These are phyloP conservation scores for Meteorus colon DNA, from an alignment of 2,888 invertebrate species.

Conservation along the genomic window DNA sequence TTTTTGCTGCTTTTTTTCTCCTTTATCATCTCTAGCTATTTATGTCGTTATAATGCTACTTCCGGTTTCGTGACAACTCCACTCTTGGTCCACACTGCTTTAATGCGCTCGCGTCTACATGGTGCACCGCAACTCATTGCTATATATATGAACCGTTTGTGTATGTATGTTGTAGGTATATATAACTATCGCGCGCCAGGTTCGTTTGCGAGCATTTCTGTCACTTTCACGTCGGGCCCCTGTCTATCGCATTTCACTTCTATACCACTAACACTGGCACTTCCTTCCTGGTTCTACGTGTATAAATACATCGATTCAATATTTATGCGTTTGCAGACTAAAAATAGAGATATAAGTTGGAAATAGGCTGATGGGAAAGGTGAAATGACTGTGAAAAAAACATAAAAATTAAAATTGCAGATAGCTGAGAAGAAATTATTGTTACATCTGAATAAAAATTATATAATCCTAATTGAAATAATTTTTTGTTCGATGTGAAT, in stretches of 20 bases:
- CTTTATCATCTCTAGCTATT: conserved; percentile 25
- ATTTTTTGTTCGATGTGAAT: not conserved
- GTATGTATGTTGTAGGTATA: not conserved
- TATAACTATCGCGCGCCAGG: conserved; percentile 1
- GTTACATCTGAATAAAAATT: no score
- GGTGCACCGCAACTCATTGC: conserved; percentile 29
- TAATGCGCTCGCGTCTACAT: conserved; percentile 41
- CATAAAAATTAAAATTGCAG: no score
- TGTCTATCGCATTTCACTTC: conserved; percentile 53
- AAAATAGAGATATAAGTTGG: not conserved
- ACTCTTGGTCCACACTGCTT: conserved; percentile 59
- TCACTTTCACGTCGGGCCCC: conserved; percentile 61
- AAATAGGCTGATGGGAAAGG: not conserved
- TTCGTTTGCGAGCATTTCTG: conserved; percentile 46
- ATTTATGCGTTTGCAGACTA: not conserved
- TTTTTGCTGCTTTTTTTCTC: conserved; percentile 42
- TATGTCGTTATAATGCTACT: conserved; percentile 41
- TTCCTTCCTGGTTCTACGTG: conserved; percentile 54
- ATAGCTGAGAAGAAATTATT: no score
- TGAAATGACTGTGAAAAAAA: no score
- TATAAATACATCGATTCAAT: not conserved
- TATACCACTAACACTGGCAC: conserved; percentile 34
- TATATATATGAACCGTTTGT: not conserved
- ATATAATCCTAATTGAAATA: no score
- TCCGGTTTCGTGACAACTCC: conserved; percentile 60